phyloP scores from a whole-genome alignment of 2,888 invertebrate genomes.

The Thyatira batis region DNA sequence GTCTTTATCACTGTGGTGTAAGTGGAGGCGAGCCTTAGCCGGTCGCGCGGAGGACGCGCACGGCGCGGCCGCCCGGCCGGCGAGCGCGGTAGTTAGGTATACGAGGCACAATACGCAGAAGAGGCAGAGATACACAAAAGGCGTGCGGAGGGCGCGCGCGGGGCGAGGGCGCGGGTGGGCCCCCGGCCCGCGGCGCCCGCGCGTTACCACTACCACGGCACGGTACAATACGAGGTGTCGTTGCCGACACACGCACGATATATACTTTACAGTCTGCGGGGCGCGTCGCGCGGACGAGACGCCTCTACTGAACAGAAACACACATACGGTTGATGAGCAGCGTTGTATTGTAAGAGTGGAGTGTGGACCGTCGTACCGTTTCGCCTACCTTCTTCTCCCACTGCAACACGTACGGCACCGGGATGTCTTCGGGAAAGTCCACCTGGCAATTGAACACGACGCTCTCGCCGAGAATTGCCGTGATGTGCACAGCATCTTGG shows the following conservation, averaged over 20 bases:
- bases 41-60: constrained; percentile 45
- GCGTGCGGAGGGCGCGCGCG: constrained; percentile 67
- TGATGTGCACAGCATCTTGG: constrained; percentile 97
- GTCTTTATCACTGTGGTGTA: constrained; percentile 82
- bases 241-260: constrained; percentile 60
- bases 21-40: constrained; percentile 53
- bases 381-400: constrained; percentile 99
- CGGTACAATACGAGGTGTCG: constrained; percentile 67
- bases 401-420: constrained; percentile 98
- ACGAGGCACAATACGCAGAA: constrained; percentile 72
- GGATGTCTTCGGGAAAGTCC: constrained; percentile 97
- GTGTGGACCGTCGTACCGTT: constrained; percentile 91
- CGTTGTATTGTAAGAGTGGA: constrained; percentile 81
- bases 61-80: neutral
- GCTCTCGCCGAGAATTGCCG: constrained; percentile 97
- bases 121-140: constrained; percentile 72
- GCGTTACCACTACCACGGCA: constrained; percentile 62
- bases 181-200: constrained; percentile 69
- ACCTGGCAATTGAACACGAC: constrained; percentile 99
- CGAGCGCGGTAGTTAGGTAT: constrained; percentile 62
- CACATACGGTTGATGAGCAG: constrained; percentile 81
- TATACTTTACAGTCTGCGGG: constrained; percentile 78
- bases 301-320: constrained; percentile 83
- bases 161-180: constrained; percentile 60
- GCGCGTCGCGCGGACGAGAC: constrained; percentile 77